Conservation (phyloP, 2,797 vertebrate genomes). For the Petrocephalus sullivani region DNA sequence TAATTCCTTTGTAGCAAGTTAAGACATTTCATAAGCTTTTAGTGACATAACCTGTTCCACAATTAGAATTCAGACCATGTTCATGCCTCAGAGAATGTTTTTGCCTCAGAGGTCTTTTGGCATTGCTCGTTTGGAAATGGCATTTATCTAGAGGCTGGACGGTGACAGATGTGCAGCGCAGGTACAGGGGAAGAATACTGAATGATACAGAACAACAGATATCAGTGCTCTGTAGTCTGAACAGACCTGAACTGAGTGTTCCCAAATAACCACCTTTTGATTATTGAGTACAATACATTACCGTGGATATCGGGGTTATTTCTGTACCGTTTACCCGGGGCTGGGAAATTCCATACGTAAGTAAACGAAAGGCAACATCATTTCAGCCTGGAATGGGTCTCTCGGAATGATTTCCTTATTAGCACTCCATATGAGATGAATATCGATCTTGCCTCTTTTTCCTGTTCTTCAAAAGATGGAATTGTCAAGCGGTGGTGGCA, state of each 20-base stretch:
- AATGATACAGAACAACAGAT: background rate
- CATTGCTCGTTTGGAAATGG: background rate
- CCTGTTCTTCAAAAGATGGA: background rate
- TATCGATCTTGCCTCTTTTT: background rate
- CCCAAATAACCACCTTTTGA: background rate
- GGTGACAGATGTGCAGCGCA: background rate
- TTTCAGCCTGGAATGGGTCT: background rate
- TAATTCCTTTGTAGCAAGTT: background rate
- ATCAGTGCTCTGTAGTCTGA: background rate
- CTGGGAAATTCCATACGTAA: background rate
- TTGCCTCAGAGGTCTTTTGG: background rate
- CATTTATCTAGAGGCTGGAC: background rate
- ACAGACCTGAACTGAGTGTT: background rate
- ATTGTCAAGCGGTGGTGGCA: background rate
- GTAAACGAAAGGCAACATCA: background rate
- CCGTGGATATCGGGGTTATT: background rate
- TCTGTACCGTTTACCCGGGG: background rate
- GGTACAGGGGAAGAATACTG: background rate
- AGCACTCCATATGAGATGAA: background rate
- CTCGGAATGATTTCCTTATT: constrained; percentile 9
- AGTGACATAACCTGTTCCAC: background rate
- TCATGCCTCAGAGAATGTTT: constrained; percentile 5
- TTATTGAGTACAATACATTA: background rate
- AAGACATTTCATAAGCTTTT: background rate
- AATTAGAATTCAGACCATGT: background rate